Conservation (phyloP, 2,797 vertebrate genomes). For the Helarctos malayanus region DNA sequence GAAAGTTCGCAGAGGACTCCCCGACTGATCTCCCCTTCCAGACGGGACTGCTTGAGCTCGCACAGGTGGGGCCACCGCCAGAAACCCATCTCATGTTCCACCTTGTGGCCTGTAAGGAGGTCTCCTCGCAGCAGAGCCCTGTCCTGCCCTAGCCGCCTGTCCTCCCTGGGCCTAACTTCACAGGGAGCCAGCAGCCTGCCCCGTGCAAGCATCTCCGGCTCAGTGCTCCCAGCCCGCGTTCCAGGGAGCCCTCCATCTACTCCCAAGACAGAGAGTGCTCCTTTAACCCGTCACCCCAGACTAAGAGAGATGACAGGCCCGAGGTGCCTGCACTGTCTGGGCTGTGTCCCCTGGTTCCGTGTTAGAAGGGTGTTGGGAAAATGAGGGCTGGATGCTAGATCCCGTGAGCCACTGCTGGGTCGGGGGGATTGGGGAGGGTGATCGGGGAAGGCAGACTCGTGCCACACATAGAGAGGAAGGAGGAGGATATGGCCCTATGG, state of each 20-base stretch:
- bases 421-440: neutral
- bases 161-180: neutral
- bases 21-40: neutral
- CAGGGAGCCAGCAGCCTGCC: neutral
- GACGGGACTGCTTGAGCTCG: neutral
- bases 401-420: neutral
- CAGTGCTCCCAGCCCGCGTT: neutral
- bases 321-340: neutral
- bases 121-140: neutral
- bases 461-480: neutral
- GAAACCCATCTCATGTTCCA: neutral
- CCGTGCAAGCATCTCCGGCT: neutral
- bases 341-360: neutral
- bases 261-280: neutral
- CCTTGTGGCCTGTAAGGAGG: neutral
- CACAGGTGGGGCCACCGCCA: neutral
- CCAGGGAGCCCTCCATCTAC: neutral
- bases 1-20: neutral
- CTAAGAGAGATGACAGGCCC: neutral
- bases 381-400: neutral
- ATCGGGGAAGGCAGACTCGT: neutral
- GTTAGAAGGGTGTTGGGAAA: neutral
- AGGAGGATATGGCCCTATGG: accelerated
- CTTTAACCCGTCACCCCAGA: neutral
- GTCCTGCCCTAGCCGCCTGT: neutral